A percentile compares a stretch with the other conserved stretches of the same genome.
Evolutionary conservation across 2,797 vertebrate species (phyloP).

Genomic region (Harpagifer antarcticus): DNA sequence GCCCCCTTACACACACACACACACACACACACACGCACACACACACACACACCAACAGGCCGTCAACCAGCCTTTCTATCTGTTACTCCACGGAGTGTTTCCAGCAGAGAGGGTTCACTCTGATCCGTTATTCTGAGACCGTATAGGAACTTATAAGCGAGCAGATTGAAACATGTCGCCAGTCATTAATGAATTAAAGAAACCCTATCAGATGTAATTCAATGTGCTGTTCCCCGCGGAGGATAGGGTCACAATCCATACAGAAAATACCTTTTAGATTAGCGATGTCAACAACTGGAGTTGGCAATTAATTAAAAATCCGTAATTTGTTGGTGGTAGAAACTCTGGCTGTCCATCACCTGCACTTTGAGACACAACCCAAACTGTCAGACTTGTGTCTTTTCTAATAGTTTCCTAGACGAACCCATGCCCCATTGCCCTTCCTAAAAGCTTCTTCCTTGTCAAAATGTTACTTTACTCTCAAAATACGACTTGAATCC

Average conservation of each 20-base stretch:
- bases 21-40: conserved; percentile 29
- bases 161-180: background rate
- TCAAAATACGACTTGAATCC: too few species aligned
- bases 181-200: background rate
- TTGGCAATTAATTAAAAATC: background rate
- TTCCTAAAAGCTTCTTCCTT: too few species aligned
- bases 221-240: background rate
- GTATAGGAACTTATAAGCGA: background rate
- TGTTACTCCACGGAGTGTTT: conserved; percentile 42
- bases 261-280: background rate
- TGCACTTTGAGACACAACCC: background rate
- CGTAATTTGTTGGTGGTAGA: background rate
- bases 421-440: too few species aligned
- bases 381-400: too few species aligned
- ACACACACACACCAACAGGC: conserved; percentile 44
- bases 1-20: conserved; percentile 29
- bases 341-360: background rate
- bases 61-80: conserved; percentile 52
- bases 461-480: too few species aligned
- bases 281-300: background rate
- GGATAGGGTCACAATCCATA: background rate
- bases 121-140: conserved; percentile 18
- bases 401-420: too few species aligned
- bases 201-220: background rate
- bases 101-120: conserved; percentile 53